Percentiles rank a stretch among this genome's conserved stretches.
Conservation (phyloP, 2,888 invertebrate genomes). For the Troides aeacus region DNA sequence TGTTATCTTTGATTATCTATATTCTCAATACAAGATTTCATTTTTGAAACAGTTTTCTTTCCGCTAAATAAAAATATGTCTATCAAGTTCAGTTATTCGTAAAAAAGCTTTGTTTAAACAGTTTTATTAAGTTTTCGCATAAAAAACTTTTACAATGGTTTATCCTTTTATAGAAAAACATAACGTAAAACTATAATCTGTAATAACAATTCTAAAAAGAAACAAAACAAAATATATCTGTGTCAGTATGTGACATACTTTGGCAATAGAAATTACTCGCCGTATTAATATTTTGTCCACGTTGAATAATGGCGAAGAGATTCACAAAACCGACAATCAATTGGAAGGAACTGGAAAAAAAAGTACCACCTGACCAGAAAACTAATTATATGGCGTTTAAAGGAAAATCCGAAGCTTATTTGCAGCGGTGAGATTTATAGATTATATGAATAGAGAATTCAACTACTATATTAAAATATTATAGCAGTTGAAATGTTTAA, state of each 20-base stretch:
- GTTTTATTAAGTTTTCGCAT: too few relatives aligned
- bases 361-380: constrained; percentile 55
- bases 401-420: constrained; percentile 60
- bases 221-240: background rate
- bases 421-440: constrained; percentile 45
- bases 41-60: too few relatives aligned
- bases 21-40: too few relatives aligned
- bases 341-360: constrained; percentile 59
- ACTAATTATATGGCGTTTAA: constrained; percentile 58
- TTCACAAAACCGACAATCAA: constrained; percentile 56
- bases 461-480: too few relatives aligned
- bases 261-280: background rate
- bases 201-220: background rate
- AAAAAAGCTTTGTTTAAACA: too few relatives aligned
- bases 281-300: background rate
- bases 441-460: background rate
- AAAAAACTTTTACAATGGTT: too few relatives aligned
- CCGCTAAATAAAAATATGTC: too few relatives aligned
- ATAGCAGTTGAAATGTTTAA: too few relatives aligned
- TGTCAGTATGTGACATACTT: constrained; percentile 1
- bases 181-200: background rate
- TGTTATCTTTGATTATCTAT: too few relatives aligned
- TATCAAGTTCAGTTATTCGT: too few relatives aligned
- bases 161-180: background rate
- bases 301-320: constrained; percentile 52